Conservation (phyloP, 2,113 vertebrate species). For the Tetraodon nigroviridis region DNA sequence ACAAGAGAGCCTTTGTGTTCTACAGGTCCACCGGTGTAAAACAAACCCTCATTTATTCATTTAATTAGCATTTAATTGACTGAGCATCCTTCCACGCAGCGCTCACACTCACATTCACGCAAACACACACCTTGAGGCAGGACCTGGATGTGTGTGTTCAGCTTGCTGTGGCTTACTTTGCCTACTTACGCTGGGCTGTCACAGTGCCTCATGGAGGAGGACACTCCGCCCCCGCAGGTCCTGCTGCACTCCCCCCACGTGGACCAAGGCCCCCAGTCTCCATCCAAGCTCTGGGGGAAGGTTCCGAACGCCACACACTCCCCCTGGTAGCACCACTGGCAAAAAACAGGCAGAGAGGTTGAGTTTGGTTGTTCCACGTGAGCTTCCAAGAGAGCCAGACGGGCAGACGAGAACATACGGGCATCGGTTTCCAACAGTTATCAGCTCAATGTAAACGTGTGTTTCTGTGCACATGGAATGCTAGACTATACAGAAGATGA, state of each 20-base stretch:
- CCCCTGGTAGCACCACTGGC: conserved; percentile 98
- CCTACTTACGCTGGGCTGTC: conserved; percentile 99
- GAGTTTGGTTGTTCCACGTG: conserved; percentile 18
- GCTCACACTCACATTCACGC: conserved; percentile 22
- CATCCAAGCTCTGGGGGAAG: conserved; percentile 91
- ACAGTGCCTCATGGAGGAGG: conserved; percentile 97
- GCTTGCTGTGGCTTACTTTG: conserved; percentile 97
- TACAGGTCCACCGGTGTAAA: too few species aligned
- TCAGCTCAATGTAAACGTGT: conserved; percentile 9
- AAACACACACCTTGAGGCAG: conserved; percentile 54
- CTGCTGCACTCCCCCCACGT: conserved; percentile 97
- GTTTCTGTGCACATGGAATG: conserved; percentile 14
- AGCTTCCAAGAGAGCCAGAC: not conserved
- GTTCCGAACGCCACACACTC: conserved; percentile 93
- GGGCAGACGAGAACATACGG: conserved; percentile 2
- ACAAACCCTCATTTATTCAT: too few species aligned
- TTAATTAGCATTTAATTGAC: not conserved
- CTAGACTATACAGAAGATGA: conserved; percentile 34
- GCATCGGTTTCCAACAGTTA: conserved; percentile 11
- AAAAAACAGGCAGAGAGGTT: conserved; percentile 39
- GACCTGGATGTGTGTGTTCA: conserved; percentile 73
- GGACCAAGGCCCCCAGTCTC: conserved; percentile 93
- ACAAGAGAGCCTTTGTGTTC: conserved; percentile 16
- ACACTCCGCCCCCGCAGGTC: conserved; percentile 97
- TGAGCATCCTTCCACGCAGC: conserved; percentile 14